Evolutionary conservation across 1,140 invertebrate species (phyloP).

Genomic region (Atta cephalotes): DNA sequence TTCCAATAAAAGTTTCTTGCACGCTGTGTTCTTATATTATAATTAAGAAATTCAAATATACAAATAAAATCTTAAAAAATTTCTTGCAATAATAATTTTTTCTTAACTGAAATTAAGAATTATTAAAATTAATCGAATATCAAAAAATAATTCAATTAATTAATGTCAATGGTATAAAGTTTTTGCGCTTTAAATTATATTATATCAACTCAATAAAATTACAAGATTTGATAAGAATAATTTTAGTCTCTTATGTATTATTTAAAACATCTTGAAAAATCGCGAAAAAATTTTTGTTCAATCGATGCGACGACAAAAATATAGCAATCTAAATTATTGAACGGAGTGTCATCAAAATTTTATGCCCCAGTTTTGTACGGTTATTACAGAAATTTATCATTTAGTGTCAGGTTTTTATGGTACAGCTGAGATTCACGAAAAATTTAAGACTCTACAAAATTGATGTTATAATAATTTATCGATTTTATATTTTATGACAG

Average conservation of each 20-base stretch:
- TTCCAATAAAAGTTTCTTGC: neutral
- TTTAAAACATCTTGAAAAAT: slow-evolving; percentile 35
- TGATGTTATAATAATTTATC: no score
- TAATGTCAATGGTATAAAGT: neutral
- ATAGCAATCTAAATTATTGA: slow-evolving; percentile 32
- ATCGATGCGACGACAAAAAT: slow-evolving; percentile 19
- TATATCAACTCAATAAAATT: neutral
- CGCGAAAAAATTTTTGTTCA: slow-evolving; percentile 4
- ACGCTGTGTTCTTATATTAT: neutral
- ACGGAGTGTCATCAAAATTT: slow-evolving; percentile 27
- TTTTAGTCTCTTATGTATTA: neutral
- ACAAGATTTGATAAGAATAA: neutral
- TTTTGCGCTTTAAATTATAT: neutral
- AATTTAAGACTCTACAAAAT: no score
- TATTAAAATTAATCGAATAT: neutral
- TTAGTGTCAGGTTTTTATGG: neutral
- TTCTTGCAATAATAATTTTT: neutral
- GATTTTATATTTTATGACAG: neutral
- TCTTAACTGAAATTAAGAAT: neutral
- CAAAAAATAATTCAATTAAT: neutral
- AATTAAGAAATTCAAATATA: slow-evolving; percentile 11
- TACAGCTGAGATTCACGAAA: neutral
- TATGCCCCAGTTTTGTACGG: neutral
- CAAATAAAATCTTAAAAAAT: neutral
- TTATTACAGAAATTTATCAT: slow-evolving; percentile 6